phyloP scores from a whole-genome alignment of 2,888 invertebrate genomes.

The Eupelmus urozonus region DNA sequence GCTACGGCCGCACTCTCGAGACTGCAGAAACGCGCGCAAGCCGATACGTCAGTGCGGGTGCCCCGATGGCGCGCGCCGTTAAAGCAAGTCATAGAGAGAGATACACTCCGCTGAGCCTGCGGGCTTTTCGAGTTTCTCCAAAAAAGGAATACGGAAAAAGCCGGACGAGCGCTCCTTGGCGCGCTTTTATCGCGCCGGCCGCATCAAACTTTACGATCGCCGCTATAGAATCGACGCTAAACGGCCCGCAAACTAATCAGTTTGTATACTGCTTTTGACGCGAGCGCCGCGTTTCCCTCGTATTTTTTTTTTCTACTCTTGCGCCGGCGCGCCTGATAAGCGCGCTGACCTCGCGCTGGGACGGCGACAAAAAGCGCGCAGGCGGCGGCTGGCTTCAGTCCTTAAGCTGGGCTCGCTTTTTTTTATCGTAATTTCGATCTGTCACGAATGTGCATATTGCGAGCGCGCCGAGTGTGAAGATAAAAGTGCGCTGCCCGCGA shows the following conservation, averaged over 20 bases:
- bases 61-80: too few relatives aligned
- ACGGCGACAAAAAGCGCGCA: slow-evolving; percentile 2
- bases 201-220: slow-evolving; percentile 52
- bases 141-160: neutral
- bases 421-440: slow-evolving; percentile 57
- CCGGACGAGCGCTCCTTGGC: neutral
- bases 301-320: neutral
- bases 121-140: slow-evolving; percentile 20
- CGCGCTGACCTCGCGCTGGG: slow-evolving; percentile 27
- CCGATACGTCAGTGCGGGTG: slow-evolving; percentile 67
- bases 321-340: slow-evolving; percentile 16
- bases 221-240: slow-evolving; percentile 40
- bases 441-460: slow-evolving; percentile 52
- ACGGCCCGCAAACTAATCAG: slow-evolving; percentile 51
- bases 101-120: neutral
- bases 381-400: slow-evolving; percentile 16
- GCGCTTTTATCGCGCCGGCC: slow-evolving; percentile 42
- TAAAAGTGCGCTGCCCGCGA: slow-evolving; percentile 44
- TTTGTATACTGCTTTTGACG: slow-evolving; percentile 37
- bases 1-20: slow-evolving; percentile 48
- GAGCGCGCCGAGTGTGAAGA: slow-evolving; percentile 56
- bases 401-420: slow-evolving; percentile 21
- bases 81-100: neutral
- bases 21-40: slow-evolving; percentile 48
- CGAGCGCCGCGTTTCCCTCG: neutral